Base-by-base conservation (phyloP, 2,888 invertebrate species). In the Macaria notata region DNA sequence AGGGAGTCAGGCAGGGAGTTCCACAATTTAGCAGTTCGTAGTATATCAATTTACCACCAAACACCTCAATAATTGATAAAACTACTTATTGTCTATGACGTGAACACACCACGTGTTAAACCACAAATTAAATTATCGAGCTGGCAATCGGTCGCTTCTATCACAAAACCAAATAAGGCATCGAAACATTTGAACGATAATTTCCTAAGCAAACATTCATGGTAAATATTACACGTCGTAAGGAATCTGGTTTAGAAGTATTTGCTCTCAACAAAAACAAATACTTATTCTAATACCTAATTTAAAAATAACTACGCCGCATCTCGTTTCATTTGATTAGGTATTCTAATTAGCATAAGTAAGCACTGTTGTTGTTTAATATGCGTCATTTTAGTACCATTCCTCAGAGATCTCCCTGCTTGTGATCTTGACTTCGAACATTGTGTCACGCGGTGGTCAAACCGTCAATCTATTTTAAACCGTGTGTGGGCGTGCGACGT, bases 401-500 rank as follows among this genome's bases (percentile, higher is more conserved):
- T 64, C 55, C 61, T 62, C 42, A 46, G 54, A 66, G 73, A 72
- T 61, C 72, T 68, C 54, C 54, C 8, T 56, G 31, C 47, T 49
- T 41, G 56, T 43, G 36, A 51, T 61, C 47, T 59, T 54, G 59
- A 56, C 57, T 48, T 52, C 44, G 52, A 54, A 41, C 44, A 39
- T 39, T 30, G 42, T 52, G 46, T 49, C 57, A 44, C 7, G 55
- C 57, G 58, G 44, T 62, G 61, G 54, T 44, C 50, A 54, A 38
- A 52, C 4, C 9, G n/a, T 56, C 52, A 69, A 60, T 72, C 75
- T 85, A 86, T 86, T 82, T 84, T 70, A 66, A 75, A 70, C 68
- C 61, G 52, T 66, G 70, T 68, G 85, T 86, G 75, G 86, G 84
- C 61, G 75, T 62, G 44, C 56, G 74, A 76, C 73, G 79, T 76